Base-by-base conservation (phyloP, 2,113 vertebrate genomes). In the Otus sunia region DNA sequence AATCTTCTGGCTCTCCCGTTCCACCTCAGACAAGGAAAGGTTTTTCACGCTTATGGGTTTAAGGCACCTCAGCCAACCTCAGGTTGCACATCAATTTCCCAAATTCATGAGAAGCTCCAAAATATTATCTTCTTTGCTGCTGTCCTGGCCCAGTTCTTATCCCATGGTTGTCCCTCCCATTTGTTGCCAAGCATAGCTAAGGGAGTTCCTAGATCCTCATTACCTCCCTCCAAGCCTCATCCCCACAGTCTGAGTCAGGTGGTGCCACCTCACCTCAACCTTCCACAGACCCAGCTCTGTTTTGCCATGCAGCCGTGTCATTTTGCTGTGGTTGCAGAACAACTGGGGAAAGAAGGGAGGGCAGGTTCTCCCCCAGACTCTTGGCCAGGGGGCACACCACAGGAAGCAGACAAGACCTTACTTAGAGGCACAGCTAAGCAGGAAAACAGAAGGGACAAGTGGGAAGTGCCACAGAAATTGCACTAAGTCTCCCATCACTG, bases 81-180 rank as follows among this genome's bases (percentile, higher is more conserved):
- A 2, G 50, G 22, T n/a, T 64, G n/a, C 34, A 37, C n/a, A 55
- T 17, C 17, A 26, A 12, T 50, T 77, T 67, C 26, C 45, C 14
- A 47, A 16, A 45, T 62, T 53, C 19, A n/a, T 5, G 6, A 59
- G 12, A 85, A 71, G 2, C 3, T 73, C 53, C 36, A 86, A 76
- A 86, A n/a, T 25, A 16, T 55, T 36, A 11, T 62, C 5, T 1
- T 68, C n/a, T 71, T 88, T 72, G 12, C 37, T 82, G 15, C 34
- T 82, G 29, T 34, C 45, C 3, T 72, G 34, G 15, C n/a, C 23
- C 7, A 1, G 11, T 20, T n/a, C 32, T 83, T 2, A 0, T 2
- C 43, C 19, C 2, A 5, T 27, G 26, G 11, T 22, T 59, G 5
- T 78, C 6, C 17, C 29, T 62, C 30, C 36, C 23, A 8, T 16